Evolutionary conservation across 2,113 vertebrate genomes (phyloP), one percentile per base, ranked within the genome.

Genomic region (Synchiropus splendidus): DNA sequence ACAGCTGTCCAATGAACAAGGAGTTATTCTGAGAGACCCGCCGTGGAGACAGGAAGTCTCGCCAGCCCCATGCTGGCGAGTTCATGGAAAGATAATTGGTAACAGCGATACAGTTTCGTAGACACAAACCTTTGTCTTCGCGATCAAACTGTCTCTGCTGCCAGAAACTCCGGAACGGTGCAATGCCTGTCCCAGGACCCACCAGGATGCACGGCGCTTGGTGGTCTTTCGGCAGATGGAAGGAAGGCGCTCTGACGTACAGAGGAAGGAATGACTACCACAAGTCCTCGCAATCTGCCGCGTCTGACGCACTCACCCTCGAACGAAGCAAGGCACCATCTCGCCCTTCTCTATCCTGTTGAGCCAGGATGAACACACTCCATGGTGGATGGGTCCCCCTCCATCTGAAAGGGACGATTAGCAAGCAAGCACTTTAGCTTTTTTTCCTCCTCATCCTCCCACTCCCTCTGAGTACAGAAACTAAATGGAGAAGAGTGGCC

Each of bases 141-240:
- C 88, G 85, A 48, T 99, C 90, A 12, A 88, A 91, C 1, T 91
- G 86, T 48, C 92, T 86, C 58, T 99, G 92, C 48, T 99, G 91
- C 95, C 95, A 99, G 81, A 99, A 99, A 74, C 94, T 96, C 48
- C 95, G 89, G 86, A 99, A 99, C 0, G 95, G 95, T 11, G 95
- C 95, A 0, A 99, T 97, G 42, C 95, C 95, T 0, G 95, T 99
- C 54, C 95, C 95, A 0, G 95, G 95, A 3, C 93, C 95, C 1
- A 99, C 81, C 58, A 99, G 88, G 77, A 99, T 90, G 61, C 92
- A 97, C 31, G 95, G 95, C 8, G 90, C 88, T 63, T 88, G 87
- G 36, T 86, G 89, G 32, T 94, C 88, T 76, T 84, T 88, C 53
- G 94, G 95, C 80, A 99, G 87, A 38, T 86, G 91, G 86, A 99